A percentile compares a stretch with the other conserved stretches of the same genome.
phyloP scores from a whole-genome alignment of 2,113 vertebrate species.

The Anser brachyrhynchus region DNA sequence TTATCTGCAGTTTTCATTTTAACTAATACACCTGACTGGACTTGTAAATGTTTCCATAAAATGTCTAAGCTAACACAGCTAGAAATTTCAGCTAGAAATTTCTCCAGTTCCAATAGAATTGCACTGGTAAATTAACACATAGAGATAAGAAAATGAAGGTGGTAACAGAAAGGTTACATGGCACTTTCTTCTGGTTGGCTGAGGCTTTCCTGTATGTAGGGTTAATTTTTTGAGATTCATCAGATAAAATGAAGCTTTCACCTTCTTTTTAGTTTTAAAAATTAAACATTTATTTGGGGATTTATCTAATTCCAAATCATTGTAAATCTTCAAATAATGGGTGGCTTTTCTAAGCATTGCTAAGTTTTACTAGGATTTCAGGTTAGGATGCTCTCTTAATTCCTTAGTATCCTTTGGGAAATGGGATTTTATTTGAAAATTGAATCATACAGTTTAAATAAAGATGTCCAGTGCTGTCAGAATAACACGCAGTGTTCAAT shows the following conservation, averaged over 20 bases:
- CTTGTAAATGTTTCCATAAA: background rate
- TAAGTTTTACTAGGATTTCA: background rate
- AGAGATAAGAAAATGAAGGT: background rate
- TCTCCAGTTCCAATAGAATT: background rate
- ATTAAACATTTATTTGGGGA: background rate
- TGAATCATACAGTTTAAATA: background rate
- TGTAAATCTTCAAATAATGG: background rate
- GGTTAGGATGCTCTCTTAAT: background rate
- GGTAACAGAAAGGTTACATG: background rate
- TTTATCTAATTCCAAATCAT: background rate
- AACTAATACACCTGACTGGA: background rate
- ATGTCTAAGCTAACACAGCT: background rate
- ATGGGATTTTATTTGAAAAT: background rate
- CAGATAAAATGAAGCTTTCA: background rate
- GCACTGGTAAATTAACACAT: background rate
- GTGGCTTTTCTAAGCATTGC: background rate
- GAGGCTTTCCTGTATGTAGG: background rate
- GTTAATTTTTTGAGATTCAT: background rate
- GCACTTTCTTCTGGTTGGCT: background rate
- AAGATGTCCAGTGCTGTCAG: background rate
- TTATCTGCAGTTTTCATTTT: background rate
- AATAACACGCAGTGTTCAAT: background rate
- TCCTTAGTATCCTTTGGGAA: background rate
- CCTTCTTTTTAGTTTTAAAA: background rate
- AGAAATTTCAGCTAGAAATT: background rate